Evolutionary conservation across 2,888 invertebrate species (phyloP).

Genomic region (Pseudococcus longispinus): DNA sequence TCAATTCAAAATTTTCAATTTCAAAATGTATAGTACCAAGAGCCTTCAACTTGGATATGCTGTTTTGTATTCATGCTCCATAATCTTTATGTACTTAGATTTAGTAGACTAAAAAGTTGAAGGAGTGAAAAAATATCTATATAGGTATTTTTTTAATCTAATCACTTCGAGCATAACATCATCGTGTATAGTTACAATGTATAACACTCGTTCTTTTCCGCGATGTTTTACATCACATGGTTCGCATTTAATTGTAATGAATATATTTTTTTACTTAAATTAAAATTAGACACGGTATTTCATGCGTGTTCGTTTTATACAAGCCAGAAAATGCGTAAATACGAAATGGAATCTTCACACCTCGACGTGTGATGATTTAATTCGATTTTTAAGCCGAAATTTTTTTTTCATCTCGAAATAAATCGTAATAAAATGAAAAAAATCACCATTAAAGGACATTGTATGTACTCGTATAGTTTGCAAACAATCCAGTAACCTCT

Average conservation of each 20-base stretch:
- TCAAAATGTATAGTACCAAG: background rate
- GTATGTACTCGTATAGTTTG: background rate
- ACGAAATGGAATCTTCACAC: background rate
- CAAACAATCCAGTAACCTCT: background rate
- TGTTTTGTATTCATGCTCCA: background rate
- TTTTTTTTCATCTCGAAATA: background rate
- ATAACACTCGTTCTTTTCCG: background rate
- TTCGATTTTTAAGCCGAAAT: background rate
- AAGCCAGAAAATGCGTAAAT: conserved; percentile 13
- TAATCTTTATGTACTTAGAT: too few species aligned
- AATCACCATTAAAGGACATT: conserved; percentile 4
- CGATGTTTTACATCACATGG: background rate
- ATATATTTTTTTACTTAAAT: conserved; percentile 19
- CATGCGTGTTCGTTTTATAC: conserved; percentile 16
- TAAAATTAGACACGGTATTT: conserved; percentile 35
- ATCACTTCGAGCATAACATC: background rate
- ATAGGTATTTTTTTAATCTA: background rate
- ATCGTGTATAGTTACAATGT: background rate
- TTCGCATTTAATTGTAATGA: background rate
- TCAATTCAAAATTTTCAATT: background rate
- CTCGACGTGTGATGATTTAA: conserved; percentile 3
- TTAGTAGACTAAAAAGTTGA: background rate
- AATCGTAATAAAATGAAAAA: background rate
- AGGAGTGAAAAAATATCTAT: background rate
- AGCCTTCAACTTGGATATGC: background rate